Evolutionary conservation across 2,797 vertebrate genomes (phyloP).

Genomic region (Cichlasoma orientale): DNA sequence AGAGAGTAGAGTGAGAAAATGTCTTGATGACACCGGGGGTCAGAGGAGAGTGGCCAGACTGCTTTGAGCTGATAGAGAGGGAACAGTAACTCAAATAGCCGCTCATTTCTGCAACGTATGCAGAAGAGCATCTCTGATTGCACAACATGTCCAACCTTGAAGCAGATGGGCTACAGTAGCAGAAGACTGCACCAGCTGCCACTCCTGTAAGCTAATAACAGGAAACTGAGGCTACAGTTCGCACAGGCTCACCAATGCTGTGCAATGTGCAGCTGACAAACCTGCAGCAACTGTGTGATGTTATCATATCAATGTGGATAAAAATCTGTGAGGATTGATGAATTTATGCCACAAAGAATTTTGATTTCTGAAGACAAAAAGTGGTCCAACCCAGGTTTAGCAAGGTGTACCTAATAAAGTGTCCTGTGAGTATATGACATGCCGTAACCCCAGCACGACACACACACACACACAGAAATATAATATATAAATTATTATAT

Average conservation of each 20-base stretch:
- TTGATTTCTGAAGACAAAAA: neutral
- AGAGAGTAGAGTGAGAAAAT: neutral
- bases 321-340: neutral
- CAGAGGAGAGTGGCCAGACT: neutral
- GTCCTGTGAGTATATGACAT: neutral
- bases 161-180: neutral
- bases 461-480: too few species aligned
- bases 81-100: neutral
- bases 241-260: neutral
- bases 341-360: neutral
- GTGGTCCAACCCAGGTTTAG: neutral
- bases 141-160: neutral
- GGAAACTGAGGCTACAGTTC: neutral
- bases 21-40: neutral
- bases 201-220: neutral
- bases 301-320: neutral
- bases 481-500: too few species aligned
- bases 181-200: fast-evolving
- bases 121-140: fast-evolving
- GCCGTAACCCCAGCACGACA: neutral
- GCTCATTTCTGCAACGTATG: neutral
- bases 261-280: neutral
- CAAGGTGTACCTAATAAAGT: neutral
- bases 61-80: neutral
- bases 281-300: neutral